Evolutionary conservation across 2,888 invertebrate genomes (phyloP).

Genomic region (Hypercompe scribonia): DNA sequence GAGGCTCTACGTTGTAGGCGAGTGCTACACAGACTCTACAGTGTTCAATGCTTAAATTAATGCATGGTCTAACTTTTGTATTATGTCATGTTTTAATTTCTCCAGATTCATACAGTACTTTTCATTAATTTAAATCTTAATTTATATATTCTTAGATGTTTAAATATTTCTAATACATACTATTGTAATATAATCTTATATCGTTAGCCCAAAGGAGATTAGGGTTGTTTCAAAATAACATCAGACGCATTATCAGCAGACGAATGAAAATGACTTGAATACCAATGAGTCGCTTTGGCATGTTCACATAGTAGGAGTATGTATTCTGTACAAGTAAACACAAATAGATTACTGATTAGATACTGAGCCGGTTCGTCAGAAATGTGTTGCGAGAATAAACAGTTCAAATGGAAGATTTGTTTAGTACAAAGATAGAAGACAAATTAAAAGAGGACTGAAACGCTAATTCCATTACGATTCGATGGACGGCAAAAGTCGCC

Average conservation of each 20-base stretch:
- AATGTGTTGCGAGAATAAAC: conserved; percentile 53
- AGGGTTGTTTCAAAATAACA: conserved; percentile 48
- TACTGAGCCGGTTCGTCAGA: conserved; percentile 41
- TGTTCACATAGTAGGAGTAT: no score
- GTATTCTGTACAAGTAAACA: conserved; percentile 31
- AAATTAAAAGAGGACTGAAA: conserved; percentile 84
- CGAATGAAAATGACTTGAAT: conserved; percentile 47
- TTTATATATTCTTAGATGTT: not conserved
- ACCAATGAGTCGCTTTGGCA: conserved; percentile 41
- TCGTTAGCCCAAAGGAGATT: conserved; percentile 42
- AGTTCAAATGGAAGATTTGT: conserved; percentile 70
- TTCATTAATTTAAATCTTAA: not conserved
- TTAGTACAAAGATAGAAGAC: conserved; percentile 78
- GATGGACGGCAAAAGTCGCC: conserved; percentile 85
- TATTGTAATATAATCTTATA: conserved; percentile 38
- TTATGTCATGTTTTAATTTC: not conserved
- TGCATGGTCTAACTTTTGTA: not conserved
- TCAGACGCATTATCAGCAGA: conserved; percentile 49
- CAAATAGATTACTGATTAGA: conserved; percentile 42
- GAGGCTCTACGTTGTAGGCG: conserved; percentile 24
- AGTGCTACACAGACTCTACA: conserved; percentile 9
- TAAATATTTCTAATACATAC: conserved; percentile 11
- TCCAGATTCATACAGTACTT: not conserved
- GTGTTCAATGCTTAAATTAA: not conserved
- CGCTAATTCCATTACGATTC: conserved; percentile 86